Percentiles rank a stretch among this genome's conserved stretches.
These are phyloP conservation scores for Philhelius pedissequus DNA, from an alignment of 2,888 invertebrate genomes.

Conservation along the genomic window DNA sequence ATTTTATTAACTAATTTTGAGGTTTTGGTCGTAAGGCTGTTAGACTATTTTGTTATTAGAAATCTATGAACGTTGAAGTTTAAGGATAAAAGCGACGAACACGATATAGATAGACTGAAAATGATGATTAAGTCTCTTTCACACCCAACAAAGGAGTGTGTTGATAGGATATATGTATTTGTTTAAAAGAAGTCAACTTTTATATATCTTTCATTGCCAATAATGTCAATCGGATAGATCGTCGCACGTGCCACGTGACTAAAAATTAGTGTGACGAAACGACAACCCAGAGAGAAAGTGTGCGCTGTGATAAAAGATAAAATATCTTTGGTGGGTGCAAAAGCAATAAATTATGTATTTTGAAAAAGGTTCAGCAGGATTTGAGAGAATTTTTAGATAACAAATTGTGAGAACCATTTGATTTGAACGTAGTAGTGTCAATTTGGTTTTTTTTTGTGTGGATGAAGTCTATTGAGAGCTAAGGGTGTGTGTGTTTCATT, in stretches of 20 bases:
- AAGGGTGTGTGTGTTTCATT: not conserved
- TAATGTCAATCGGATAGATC: constrained; percentile 43
- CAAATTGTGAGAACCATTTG: not conserved
- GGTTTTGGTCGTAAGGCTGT: constrained; percentile 43
- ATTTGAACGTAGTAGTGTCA: not conserved
- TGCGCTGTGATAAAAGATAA: constrained; percentile 1
- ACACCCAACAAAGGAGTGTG: constrained; percentile 3
- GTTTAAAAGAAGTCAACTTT: constrained; percentile 11
- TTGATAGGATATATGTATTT: not conserved
- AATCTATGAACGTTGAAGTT: constrained; percentile 11
- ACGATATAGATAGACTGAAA: not conserved
- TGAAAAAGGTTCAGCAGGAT: not conserved
- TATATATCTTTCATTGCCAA: constrained; percentile 25
- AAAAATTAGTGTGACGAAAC: constrained; percentile 2
- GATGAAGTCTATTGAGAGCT: not conserved
- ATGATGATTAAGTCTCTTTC: not conserved
- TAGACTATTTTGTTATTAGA: not conserved
- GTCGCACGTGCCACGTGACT: constrained; percentile 35
- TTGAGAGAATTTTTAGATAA: not conserved
- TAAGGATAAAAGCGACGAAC: not conserved
- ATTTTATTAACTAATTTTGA: constrained; percentile 65
- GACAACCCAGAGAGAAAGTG: not conserved
- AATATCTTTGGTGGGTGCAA: not conserved
- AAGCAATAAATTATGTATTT: not conserved
- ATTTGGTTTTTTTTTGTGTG: not conserved